Base-by-base conservation (phyloP, 2,888 invertebrate species). In the Cyclophora albipunctata region DNA sequence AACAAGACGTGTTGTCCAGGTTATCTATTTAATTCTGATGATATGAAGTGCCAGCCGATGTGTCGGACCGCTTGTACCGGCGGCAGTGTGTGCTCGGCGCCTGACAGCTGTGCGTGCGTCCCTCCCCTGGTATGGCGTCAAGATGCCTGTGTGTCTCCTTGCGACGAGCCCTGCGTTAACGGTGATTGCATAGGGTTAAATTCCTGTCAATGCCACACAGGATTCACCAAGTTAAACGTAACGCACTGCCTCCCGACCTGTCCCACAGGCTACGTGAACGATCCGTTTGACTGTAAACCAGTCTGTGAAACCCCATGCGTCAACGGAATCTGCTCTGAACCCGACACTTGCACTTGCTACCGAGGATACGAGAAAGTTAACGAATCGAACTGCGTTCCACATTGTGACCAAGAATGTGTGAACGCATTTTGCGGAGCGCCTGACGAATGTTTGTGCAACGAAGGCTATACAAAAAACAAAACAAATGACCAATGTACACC, bases 271-370 rank as follows among this genome's bases (percentile, higher is more conserved):
- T 57, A 50, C 45, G 34, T 49, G 43, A 58, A 54, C 45, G 46
- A 48, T 7, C 50, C 55, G 53, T 58, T 51, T 33, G 50, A 55
- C 5, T 90, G 89, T 54, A 70, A 72, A 47, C 89, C 90, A 0
- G 58, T 79, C 33, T 89, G 90, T 50, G 33, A 50, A 3, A 68
- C 71, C 5, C 73, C 75, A 42, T 90, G 89, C 47, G 66, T 70
- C 6, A 86, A 90, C 59, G 90, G 86, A 6, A 59, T 53, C 5
- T 90, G 90, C 59, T 69, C 78, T 1, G 80, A 78, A 0, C 89
- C 90, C 2, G 74, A 87, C 42, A 69, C 63, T 1, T 90, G 88
- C 53, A 58, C 78, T 43, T 90, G 90, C 53, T 68, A 75, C 7
- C 62, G 72, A 2, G 84, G 64, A 5, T 61, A 59, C 37, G 61